Conservation (phyloP, 1,140 invertebrate species). For the Eriosoma lanigerum region DNA sequence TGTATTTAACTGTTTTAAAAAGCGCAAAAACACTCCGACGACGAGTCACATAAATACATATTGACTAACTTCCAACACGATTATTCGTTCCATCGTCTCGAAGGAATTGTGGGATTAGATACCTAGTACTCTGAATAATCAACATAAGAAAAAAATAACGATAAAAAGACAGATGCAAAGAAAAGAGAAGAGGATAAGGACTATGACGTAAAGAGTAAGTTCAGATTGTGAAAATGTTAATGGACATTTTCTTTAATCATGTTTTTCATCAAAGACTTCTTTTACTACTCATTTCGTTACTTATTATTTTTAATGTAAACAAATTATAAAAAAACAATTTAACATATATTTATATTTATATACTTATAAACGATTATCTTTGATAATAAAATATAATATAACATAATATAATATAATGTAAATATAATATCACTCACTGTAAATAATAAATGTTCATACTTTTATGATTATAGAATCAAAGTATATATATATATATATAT, state of each 20-base stretch:
- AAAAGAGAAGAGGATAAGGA: neutral
- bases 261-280: neutral
- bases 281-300: neutral
- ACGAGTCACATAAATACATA: neutral
- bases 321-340: no score
- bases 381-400: no score
- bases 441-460: no score
- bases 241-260: neutral
- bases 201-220: neutral
- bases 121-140: neutral
- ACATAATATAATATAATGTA: no score
- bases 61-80: neutral
- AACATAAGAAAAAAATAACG: no score
- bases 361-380: no score
- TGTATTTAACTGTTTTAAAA: neutral
- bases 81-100: neutral
- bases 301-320: neutral
- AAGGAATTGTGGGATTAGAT: neutral
- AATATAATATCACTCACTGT: no score
- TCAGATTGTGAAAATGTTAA: neutral
- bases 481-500: no score
- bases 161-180: neutral
- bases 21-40: neutral
- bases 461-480: no score
- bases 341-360: no score